phyloP scores from a whole-genome alignment of 1,140 invertebrate species.

The Cherax quadricarinatus region DNA sequence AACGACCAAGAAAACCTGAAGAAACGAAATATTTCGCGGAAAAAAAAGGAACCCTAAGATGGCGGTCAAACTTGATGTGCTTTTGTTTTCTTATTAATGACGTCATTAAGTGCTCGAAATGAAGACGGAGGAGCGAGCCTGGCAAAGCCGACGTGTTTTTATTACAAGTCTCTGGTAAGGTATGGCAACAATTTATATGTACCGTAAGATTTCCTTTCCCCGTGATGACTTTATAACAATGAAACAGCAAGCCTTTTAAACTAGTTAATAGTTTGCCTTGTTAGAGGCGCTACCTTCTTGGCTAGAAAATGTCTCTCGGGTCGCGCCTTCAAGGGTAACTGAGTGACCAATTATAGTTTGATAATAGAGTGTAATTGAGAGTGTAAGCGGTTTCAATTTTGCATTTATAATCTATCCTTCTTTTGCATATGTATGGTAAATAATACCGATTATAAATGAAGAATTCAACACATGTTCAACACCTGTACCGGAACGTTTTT shows the following conservation, averaged over 20 bases:
- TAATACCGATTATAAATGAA: no score
- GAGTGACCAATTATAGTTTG: background rate
- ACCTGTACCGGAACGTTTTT: no score
- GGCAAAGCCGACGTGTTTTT: conserved; percentile 70
- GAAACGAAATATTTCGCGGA: conserved; percentile 37
- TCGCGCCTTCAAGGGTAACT: background rate
- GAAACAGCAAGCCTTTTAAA: conserved; percentile 50
- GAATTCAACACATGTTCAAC: no score
- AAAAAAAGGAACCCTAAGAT: conserved; percentile 33
- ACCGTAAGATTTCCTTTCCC: conserved; percentile 41
- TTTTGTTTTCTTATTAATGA: conserved; percentile 73
- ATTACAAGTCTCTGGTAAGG: conserved; percentile 72
- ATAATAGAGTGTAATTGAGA: background rate
- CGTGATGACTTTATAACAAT: conserved; percentile 68
- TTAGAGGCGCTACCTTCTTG: background rate
- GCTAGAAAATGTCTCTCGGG: background rate
- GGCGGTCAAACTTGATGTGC: conserved; percentile 72
- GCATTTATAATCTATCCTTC: no score
- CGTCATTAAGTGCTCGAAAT: conserved; percentile 71
- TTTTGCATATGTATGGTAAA: no score
- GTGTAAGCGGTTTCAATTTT: no score
- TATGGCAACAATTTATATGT: conserved; percentile 72
- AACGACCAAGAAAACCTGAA: no score
- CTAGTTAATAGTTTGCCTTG: conserved; percentile 32
- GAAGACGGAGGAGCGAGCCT: conserved; percentile 68